phyloP scores from a whole-genome alignment of 2,888 invertebrate genomes.

The Tipula confusa region DNA sequence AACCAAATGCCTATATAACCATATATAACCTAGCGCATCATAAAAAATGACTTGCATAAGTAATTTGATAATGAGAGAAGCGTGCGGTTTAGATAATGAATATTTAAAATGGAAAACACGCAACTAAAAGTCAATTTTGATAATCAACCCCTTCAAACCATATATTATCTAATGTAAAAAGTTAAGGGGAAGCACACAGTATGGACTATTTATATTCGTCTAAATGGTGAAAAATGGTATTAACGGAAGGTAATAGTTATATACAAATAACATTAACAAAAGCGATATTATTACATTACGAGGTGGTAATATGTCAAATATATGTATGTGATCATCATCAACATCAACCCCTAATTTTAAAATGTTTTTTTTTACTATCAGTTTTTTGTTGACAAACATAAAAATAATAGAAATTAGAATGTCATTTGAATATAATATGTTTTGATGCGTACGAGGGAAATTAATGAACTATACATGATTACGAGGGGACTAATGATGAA shows the following conservation, averaged over 20 bases:
- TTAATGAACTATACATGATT: background rate
- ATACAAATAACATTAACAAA: conserved; percentile 21
- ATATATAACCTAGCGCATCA: too few species aligned
- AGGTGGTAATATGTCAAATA: conserved; percentile 13
- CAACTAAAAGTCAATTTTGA: conserved; percentile 8
- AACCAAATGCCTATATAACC: background rate
- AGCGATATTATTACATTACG: conserved; percentile 1
- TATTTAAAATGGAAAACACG: background rate
- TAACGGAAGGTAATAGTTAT: background rate
- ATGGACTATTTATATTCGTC: background rate
- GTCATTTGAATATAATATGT: background rate
- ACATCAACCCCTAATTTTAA: background rate
- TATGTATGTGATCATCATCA: background rate
- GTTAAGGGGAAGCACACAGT: background rate
- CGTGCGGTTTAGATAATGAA: conserved; percentile 21
- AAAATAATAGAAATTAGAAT: background rate
- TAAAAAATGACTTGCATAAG: conserved; percentile 29
- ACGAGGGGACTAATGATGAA: background rate
- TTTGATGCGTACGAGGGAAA: background rate
- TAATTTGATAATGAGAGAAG: conserved; percentile 29
- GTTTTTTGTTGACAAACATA: conserved; percentile 3
- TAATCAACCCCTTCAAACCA: background rate
- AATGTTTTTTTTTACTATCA: background rate
- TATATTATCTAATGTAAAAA: background rate
- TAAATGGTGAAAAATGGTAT: conserved; percentile 4